Conservation (phyloP, 2,113 vertebrate genomes). For the Castor canadensis region DNA sequence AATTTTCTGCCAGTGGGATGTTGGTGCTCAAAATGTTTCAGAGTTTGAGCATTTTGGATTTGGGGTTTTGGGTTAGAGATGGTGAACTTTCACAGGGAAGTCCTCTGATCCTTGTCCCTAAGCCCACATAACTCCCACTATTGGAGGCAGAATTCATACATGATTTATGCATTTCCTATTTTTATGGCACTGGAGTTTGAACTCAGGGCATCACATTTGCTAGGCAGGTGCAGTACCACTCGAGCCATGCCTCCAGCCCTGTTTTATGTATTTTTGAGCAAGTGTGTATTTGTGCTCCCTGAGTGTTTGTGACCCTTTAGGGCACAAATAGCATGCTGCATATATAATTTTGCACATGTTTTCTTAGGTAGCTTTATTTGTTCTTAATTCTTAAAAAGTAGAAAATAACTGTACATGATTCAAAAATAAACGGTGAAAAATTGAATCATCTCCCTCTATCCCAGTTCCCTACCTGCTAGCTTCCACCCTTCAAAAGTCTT, state of each 20-base stretch:
- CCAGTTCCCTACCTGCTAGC: neutral
- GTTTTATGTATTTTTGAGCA: neutral
- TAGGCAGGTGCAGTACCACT: neutral
- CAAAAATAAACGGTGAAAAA: neutral
- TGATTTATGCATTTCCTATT: neutral
- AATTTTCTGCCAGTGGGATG: neutral
- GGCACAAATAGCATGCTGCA: neutral
- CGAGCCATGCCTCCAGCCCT: neutral
- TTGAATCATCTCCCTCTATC: neutral
- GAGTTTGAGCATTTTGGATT: neutral
- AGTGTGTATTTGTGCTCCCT: neutral
- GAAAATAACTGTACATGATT: neutral
- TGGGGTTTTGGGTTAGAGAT: neutral
- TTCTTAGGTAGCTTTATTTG: conserved; percentile 12
- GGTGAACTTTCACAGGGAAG: neutral
- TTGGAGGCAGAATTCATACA: neutral
- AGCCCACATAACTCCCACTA: neutral
- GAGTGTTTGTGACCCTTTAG: neutral
- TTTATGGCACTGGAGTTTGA: neutral
- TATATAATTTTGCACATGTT: neutral
- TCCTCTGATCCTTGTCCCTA: neutral
- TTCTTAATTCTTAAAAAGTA: conserved; percentile 23
- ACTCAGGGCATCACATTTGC: too few species aligned
- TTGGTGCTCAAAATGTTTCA: neutral
- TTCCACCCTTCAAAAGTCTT: neutral